Percentiles rank a stretch among this genome's conserved stretches.
Conservation (phyloP, 2,797 vertebrate genomes). For the Hoplostethus mediterraneus region DNA sequence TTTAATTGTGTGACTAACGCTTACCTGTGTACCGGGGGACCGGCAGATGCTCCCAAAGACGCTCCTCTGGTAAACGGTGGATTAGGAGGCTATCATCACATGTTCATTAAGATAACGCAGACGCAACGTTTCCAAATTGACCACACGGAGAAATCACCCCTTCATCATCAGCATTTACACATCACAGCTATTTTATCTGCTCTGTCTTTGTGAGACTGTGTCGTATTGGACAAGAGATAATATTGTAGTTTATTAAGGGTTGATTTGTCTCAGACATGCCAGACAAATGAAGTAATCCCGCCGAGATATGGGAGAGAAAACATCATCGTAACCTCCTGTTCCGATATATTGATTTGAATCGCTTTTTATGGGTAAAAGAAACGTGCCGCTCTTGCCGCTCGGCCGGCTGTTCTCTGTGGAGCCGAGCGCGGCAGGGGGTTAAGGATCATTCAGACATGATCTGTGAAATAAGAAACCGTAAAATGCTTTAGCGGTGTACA, state of each 20-base stretch:
- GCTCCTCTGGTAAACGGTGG: conserved; percentile 68
- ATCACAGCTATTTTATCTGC: conserved; percentile 50
- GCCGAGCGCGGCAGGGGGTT: conserved; percentile 22
- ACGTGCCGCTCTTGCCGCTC: conserved; percentile 21
- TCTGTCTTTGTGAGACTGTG: conserved; percentile 30
- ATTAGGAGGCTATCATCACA: conserved; percentile 69
- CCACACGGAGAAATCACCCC: conserved; percentile 53
- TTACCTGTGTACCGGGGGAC: conserved; percentile 65
- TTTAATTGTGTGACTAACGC: conserved; percentile 59
- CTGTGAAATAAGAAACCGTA: conserved; percentile 71
- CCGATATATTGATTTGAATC: neutral
- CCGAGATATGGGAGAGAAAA: conserved; percentile 24
- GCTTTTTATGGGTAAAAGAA: neutral
- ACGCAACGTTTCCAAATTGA: conserved; percentile 55
- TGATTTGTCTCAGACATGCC: conserved; percentile 12
- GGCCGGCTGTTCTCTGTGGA: conserved; percentile 39
- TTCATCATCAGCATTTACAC: conserved; percentile 58
- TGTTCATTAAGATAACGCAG: conserved; percentile 79
- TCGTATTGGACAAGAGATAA: conserved; percentile 9
- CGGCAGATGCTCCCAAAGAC: conserved; percentile 67
- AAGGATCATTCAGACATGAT: conserved; percentile 63
- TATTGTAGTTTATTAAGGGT: neutral
- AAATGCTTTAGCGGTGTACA: conserved; percentile 56
- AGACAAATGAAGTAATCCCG: neutral
- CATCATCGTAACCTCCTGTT: conserved; percentile 20